Evolutionary conservation across 2,888 invertebrate genomes (phyloP), one percentile per base, ranked within the genome.

Genomic region (Hypolimnas misippus): DNA sequence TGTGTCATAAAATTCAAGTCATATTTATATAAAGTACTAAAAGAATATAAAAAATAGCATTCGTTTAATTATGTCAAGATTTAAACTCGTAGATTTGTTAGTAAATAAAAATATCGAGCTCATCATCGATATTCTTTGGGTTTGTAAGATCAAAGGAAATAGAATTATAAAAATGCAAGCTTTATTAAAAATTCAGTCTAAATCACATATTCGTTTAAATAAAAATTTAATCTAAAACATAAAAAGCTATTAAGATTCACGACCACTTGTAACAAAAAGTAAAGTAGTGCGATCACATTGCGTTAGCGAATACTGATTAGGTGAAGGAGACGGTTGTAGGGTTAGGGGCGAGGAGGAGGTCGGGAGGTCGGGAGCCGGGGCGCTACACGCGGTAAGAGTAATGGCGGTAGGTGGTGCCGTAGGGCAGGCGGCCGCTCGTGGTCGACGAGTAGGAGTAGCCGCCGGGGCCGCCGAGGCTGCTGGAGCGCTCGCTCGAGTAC

Each of bases 361-460:
- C 60, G 66, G 69, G 71, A 71, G 71, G 76, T 72, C 73, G 77
- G 74, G 78, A 72, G 73, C 74, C 75, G 88, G 86, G 86, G 71
- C 68, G 82, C 94, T 96, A 97, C 84, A 97, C 96, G 89, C 96
- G 95, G 93, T 97, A 97, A 77, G 96, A 96, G 93, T 94, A 97
- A 88, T 97, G 96, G 79, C 97, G 96, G 91, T 97, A 97, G 78
- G 89, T 92, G 81, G 95, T 96, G 85, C 97, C 97, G 80, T 95
- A 94, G 71, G 97, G 97, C 83, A 97, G 93, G 84, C 95, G 95
- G 83, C 97, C 97, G 85, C 95, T 94, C 73, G 94, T 87, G 76
- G 94, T 94, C 69, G 96, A 95, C 74, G 96, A 95, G 93, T 97
- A 97, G 82, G 96, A 96, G 92, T 97, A 97, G 77, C 96, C 95